phyloP scores from a whole-genome alignment of 2,888 invertebrate species.

The Microchrysa polita region DNA sequence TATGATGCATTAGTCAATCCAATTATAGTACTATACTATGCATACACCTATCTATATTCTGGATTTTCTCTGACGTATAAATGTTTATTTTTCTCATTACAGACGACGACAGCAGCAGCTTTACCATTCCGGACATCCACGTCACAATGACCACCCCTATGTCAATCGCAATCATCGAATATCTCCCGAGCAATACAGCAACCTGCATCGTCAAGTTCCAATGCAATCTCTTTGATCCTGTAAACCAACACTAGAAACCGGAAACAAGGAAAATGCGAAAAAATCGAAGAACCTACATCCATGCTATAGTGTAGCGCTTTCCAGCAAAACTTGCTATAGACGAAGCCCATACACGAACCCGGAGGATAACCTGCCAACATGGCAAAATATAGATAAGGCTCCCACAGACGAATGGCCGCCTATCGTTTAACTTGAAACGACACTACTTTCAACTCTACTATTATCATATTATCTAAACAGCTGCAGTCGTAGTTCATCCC shows the following conservation, averaged over 20 bases:
- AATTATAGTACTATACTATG: too few relatives aligned
- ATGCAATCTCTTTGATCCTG: neutral
- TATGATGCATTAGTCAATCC: too few relatives aligned
- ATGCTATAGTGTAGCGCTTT: neutral
- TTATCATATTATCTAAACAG: too few relatives aligned
- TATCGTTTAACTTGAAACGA: neutral
- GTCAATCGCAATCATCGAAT: slow-evolving; percentile 20
- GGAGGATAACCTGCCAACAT: neutral
- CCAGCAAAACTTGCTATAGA: neutral
- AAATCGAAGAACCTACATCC: slow-evolving; percentile 9
- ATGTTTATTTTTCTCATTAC: slow-evolving; percentile 11
- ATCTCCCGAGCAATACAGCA: neutral
- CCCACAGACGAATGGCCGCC: neutral
- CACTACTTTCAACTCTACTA: slow-evolving; percentile 4
- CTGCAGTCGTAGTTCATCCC: too few relatives aligned
- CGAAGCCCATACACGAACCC: neutral
- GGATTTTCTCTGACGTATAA: too few relatives aligned
- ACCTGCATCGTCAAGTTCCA: neutral
- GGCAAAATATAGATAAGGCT: slow-evolving; percentile 28
- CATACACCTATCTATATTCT: too few relatives aligned
- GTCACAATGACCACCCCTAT: slow-evolving; percentile 5
- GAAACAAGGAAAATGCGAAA: slow-evolving; percentile 27
- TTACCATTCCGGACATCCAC: neutral
- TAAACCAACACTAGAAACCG: neutral
- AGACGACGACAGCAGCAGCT: neutral